Evolutionary conservation across 2,888 invertebrate genomes (phyloP).

Genomic region (Melieria picta): DNA sequence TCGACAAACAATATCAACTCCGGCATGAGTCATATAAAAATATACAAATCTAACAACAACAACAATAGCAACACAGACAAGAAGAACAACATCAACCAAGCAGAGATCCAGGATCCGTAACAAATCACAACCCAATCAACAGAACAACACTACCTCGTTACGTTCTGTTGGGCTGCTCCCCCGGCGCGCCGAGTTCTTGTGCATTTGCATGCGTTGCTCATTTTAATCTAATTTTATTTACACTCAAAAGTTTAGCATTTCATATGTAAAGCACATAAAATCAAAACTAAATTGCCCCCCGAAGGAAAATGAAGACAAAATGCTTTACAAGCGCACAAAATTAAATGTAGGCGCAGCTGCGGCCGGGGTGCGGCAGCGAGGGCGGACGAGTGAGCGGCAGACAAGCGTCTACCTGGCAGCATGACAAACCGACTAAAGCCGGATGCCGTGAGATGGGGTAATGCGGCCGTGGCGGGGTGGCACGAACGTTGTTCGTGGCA

Average conservation of each 20-base stretch:
- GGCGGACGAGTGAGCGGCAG: neutral
- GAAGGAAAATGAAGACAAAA: conserved; percentile 30
- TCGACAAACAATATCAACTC: no score
- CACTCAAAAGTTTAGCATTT: neutral
- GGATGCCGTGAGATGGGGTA: neutral
- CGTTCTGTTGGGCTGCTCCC: neutral
- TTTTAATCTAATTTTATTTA: conserved; percentile 25
- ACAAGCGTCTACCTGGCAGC: neutral
- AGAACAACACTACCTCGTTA: conserved; percentile 1
- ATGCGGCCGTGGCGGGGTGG: neutral
- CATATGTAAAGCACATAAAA: conserved; percentile 21
- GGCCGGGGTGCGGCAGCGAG: neutral
- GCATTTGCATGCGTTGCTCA: conserved; percentile 25
- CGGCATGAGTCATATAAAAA: no score
- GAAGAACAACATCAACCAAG: no score
- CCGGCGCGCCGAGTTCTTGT: neutral
- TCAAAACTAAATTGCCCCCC: conserved; percentile 33
- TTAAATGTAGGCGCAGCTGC: neutral
- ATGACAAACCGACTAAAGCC: neutral
- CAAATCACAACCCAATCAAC: conserved; percentile 17
- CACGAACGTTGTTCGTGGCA: neutral
- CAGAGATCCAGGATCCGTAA: neutral
- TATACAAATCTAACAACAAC: no score
- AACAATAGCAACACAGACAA: no score
- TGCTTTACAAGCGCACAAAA: conserved; percentile 31